Percentiles rank a stretch among this genome's conserved stretches.
phyloP scores from a whole-genome alignment of 2,113 vertebrate genomes.

The Heterochromis multidens region DNA sequence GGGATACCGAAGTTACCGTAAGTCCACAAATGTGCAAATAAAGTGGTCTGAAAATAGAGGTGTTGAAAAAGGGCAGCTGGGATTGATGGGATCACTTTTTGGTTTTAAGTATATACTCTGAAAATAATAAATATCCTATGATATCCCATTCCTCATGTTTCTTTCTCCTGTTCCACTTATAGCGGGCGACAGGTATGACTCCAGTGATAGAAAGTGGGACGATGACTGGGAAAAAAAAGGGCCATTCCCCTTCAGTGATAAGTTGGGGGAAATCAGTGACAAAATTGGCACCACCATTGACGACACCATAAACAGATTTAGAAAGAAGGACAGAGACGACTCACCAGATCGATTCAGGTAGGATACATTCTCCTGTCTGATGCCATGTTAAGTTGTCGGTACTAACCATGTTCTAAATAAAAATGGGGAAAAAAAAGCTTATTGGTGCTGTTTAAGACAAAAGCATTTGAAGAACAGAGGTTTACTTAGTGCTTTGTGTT shows the following conservation, averaged over 20 bases:
- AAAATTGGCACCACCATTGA: conserved; percentile 98
- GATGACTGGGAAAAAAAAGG: conserved; percentile 95
- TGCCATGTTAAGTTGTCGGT: neutral
- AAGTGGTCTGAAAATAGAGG: neutral
- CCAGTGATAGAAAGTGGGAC: conserved; percentile 88
- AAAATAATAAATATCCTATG: neutral
- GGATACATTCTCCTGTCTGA: neutral
- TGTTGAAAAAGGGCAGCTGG: neutral
- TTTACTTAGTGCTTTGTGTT: neutral
- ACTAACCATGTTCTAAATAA: neutral
- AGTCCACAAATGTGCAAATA: conserved; percentile 43
- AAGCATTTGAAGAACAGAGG: neutral
- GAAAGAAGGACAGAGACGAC: conserved; percentile 93
- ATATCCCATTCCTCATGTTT: neutral
- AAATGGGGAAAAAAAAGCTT: neutral
- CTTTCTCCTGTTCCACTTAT: neutral
- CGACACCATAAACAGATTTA: conserved; percentile 94
- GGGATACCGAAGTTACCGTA: conserved; percentile 85
- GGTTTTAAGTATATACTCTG: neutral
- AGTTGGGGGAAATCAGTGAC: conserved; percentile 92
- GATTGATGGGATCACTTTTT: neutral
- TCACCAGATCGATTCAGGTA: conserved; percentile 96
- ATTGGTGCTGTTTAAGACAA: neutral
- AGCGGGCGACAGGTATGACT: conserved; percentile 87
- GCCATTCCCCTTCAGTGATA: conserved; percentile 93